These are phyloP conservation scores for Pharmacophagus antenor DNA, from an alignment of 2,888 invertebrate genomes.

Conservation along the genomic window DNA sequence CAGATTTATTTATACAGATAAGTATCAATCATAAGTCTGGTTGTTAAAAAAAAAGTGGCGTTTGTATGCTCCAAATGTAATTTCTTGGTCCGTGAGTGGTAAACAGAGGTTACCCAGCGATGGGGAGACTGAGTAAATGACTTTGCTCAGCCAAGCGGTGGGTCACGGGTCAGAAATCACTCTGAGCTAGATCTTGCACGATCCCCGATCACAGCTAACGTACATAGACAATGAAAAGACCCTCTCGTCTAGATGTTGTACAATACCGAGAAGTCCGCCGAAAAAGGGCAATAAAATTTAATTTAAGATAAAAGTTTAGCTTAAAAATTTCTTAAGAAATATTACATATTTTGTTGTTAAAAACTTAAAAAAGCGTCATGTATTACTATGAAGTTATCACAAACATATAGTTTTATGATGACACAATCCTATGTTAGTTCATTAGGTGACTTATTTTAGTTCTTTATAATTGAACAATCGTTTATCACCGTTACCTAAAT, in stretches of 20 bases:
- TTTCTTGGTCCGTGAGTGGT: slow-evolving; percentile 1
- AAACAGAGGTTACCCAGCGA: slow-evolving; percentile 24
- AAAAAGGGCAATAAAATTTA: too few relatives aligned
- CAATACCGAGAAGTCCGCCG: too few relatives aligned
- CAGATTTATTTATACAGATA: too few relatives aligned
- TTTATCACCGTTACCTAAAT: slow-evolving; percentile 9
- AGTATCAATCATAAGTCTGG: too few relatives aligned
- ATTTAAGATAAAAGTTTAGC: too few relatives aligned
- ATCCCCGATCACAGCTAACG: slow-evolving; percentile 5
- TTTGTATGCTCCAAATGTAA: slow-evolving; percentile 7
- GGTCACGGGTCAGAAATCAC: slow-evolving; percentile 27
- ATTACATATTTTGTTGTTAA: too few relatives aligned
- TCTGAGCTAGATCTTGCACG: slow-evolving; percentile 15
- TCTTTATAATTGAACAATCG: slow-evolving; percentile 11
- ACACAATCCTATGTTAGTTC: background rate
- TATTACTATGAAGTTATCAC: too few relatives aligned
- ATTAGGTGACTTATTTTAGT: slow-evolving; percentile 2
- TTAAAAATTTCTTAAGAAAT: too few relatives aligned
- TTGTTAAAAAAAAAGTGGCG: background rate
- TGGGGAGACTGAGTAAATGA: slow-evolving; percentile 34
- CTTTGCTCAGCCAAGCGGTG: slow-evolving; percentile 33
- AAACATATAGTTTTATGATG: too few relatives aligned
- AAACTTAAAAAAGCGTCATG: too few relatives aligned
- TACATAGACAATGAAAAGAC: slow-evolving; percentile 5
- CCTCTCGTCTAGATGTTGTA: background rate